These are phyloP conservation scores for Dinothrombium tinctorium DNA, from an alignment of 1,140 invertebrate genomes.

Conservation along the genomic window DNA sequence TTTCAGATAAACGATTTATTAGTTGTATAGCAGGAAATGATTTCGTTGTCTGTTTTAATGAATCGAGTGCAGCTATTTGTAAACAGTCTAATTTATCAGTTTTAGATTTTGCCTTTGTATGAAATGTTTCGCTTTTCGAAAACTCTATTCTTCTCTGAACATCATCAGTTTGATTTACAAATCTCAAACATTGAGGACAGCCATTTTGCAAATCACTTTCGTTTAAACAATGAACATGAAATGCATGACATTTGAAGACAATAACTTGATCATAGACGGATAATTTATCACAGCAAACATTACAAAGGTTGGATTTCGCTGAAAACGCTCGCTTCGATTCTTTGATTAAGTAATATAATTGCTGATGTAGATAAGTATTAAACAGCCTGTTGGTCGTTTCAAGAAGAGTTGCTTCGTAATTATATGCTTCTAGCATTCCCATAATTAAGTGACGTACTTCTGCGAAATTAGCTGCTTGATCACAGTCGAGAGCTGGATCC, in stretches of 20 bases:
- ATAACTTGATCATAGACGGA: background rate
- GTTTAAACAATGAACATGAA: background rate
- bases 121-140: too few species aligned
- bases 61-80: too few species aligned
- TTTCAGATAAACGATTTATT: too few species aligned
- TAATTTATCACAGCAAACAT: background rate
- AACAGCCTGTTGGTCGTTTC: conserved; percentile 23
- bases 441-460: conserved; percentile 28
- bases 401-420: conserved; percentile 28
- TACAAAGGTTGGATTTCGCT: background rate
- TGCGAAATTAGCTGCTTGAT: conserved; percentile 28
- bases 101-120: too few species aligned
- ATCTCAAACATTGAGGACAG: background rate
- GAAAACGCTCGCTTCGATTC: background rate
- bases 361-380: conserved; percentile 22
- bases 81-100: too few species aligned
- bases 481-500: conserved; percentile 27
- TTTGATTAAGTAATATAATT: conserved; percentile 8
- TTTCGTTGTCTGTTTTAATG: too few species aligned
- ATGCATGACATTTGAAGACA: background rate
- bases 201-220: background rate
- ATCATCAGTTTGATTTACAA: too few species aligned
- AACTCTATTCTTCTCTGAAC: too few species aligned
- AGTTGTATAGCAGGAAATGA: too few species aligned
- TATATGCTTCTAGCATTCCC: conserved; percentile 31